Base-by-base conservation (phyloP, 64 coral and sea anemone genomes). In the Porites australiensis region DNA sequence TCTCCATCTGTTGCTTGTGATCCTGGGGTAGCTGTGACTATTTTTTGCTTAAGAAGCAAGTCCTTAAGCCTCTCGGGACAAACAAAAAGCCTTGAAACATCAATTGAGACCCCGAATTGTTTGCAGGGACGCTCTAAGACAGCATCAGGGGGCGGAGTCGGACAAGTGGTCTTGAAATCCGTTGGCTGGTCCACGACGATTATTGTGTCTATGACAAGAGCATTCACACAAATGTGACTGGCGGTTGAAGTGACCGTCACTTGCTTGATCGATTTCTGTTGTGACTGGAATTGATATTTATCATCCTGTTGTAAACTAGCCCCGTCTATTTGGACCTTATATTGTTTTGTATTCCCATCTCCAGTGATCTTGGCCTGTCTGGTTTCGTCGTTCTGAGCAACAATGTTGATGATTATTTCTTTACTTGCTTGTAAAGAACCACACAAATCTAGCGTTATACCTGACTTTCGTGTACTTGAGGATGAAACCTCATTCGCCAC, bases 161-260 rank as follows among this genome's bases (percentile, higher is more conserved):
- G 75, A 44, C 89, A 90, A 27, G 61, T 82, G 75, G 47, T 69
- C 21, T 10, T 82, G 55, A 90, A 90, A 82, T 81, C 89, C 6
- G 89, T 90, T 72, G 89, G 75, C 76, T 79, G 75, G 27, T 90
- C 89, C 16, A 90, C 76, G 21, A 82, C 37, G 27, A 90, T 72
- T 5, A 64, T 54, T 15, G 45, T 82, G 62, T 90, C 77, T 45
- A 90, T 77, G 22, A 90, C 89, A 90, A 90, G 89, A 16, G 89
- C 89, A 13, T 90, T 66, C n/a, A 90, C 76, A 50, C 89, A 90
- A 71, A 90, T 67, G 13, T 70, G n/a, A 58, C 37, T 14, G 53
- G 52, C 70, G 27, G 16, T 78, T 4, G 87, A 89, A 45, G 57
- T 76, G 62, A 89, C 27, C 27, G 68, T 88, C 50, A 88, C 87